A percentile compares a stretch with the other conserved stretches of the same genome.
Evolutionary conservation across 1,140 invertebrate species (phyloP).

Genomic region (Pygmarrhopalites habei): DNA sequence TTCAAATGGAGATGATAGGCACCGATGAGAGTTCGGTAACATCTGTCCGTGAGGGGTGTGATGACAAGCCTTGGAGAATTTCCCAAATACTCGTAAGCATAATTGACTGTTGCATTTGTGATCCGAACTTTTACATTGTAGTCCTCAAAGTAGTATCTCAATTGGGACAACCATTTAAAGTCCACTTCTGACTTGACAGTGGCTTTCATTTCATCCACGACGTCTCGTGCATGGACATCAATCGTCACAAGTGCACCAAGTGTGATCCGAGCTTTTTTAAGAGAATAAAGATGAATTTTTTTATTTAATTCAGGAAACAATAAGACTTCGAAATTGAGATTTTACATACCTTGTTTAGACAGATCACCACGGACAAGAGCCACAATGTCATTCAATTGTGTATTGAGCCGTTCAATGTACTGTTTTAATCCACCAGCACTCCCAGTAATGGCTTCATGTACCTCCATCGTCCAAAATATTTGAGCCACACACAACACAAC

Average conservation of each 20-base stretch:
- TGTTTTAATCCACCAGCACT: constrained; percentile 44
- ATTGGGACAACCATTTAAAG: constrained; percentile 84
- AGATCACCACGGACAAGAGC: constrained; percentile 52
- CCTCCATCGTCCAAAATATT: constrained; percentile 78
- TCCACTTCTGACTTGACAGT: constrained; percentile 65
- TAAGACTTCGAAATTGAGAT: too few species aligned
- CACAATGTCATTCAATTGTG: constrained; percentile 51
- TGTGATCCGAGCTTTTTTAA: constrained; percentile 67
- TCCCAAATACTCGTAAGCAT: constrained; percentile 86
- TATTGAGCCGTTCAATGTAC: constrained; percentile 43
- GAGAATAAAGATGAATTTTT: too few species aligned
- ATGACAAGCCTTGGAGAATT: constrained; percentile 63
- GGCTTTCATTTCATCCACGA: constrained; percentile 64
- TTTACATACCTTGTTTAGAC: too few species aligned
- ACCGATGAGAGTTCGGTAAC: constrained; percentile 79
- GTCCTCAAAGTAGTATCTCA: constrained; percentile 81
- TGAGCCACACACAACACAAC: constrained; percentile 77
- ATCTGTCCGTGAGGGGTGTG: constrained; percentile 58
- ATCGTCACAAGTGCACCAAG: constrained; percentile 80
- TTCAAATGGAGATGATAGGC: constrained; percentile 79
- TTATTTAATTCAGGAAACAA: too few species aligned
- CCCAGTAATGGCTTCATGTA: constrained; percentile 59
- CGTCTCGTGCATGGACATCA: constrained; percentile 85
- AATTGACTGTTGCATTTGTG: constrained; percentile 73
- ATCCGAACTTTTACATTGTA: constrained; percentile 69